Base-by-base conservation (phyloP, 2,113 vertebrate genomes). In the Scomber colias region DNA sequence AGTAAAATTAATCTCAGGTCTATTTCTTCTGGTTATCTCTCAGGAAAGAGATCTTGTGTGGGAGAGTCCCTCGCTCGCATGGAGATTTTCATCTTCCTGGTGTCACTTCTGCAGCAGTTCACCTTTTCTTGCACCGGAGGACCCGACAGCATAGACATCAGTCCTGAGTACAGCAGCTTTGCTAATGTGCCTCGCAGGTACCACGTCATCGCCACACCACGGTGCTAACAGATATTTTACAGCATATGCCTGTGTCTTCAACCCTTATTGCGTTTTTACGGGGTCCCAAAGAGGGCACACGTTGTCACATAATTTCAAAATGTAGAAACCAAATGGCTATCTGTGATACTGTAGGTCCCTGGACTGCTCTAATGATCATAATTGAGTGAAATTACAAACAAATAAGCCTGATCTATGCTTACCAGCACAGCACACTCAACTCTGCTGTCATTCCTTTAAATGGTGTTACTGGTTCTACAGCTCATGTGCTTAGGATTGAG, bases 21-120 rank as follows among this genome's bases (percentile, higher is more conserved):
- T 27, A 9, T 57, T 64, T 19, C 9, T 31, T 55, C 15, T 68
- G 40, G n/a, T 45, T 15, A 48, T 19, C 49, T 53, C 56, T 19
- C 83, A 95, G 93, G 94, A 57, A 94, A 92, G 24, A 83, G 93
- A 0, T 27, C 88, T 13, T 94, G 95, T 82, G 90, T 89, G 0
- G 95, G 93, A 5, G 93, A 95, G 82, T 87, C 89, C 30, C 77
- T 95, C 15, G 93, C 93, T 12, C 91, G 92, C 13, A 95, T 94
- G 92, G 93, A 95, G 88, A 74, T 94, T 4, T 95, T 95, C 82
- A 72, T 95, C 17, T 94, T 95, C 68, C 9, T 94, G 51, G 92
- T 92, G 2, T 79, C 90, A 12, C 72, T 94, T 59, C 78, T 95
- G 59, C 95, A 94, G 85, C 77, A 11, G 21, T 94, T 95, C 83